These are phyloP conservation scores for Diorhabda elongata DNA, from an alignment of 1,140 invertebrate species.

Conservation along the genomic window DNA sequence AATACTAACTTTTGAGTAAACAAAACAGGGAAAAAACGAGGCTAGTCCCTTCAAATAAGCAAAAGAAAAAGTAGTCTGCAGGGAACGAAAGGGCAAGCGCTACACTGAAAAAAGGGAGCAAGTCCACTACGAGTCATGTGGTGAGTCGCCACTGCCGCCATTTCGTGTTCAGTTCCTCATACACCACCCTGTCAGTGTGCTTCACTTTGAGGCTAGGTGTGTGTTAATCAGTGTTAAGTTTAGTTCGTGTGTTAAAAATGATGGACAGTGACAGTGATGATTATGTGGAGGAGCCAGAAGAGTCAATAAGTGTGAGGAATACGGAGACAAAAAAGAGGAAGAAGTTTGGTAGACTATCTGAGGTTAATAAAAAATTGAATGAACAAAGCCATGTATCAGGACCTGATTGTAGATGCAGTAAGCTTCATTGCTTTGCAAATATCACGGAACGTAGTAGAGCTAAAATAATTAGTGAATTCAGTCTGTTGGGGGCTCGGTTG, in stretches of 20 bases:
- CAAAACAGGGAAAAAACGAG: no score
- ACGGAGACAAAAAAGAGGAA: background rate
- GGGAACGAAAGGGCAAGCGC: no score
- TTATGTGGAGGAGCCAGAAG: background rate
- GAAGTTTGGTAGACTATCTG: background rate
- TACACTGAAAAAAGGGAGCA: no score
- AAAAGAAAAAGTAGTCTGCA: no score
- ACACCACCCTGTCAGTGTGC: no score
- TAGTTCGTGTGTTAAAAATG: slow-evolving; percentile 1
- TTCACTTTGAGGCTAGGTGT: no score
- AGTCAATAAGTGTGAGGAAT: background rate
- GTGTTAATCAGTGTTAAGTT: no score
- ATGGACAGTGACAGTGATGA: background rate
- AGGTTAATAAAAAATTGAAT: background rate
- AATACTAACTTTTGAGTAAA: no score
- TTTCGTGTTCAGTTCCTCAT: no score
- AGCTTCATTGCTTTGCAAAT: background rate
- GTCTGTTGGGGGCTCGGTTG: background rate
- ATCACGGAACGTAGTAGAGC: background rate
- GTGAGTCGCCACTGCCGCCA: no score
- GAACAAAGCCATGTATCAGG: background rate
- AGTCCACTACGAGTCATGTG: no score
- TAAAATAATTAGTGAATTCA: background rate
- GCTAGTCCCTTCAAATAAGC: no score
- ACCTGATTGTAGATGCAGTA: background rate